phyloP scores from a whole-genome alignment of 2,113 vertebrate species.

The Sciurus niger region DNA sequence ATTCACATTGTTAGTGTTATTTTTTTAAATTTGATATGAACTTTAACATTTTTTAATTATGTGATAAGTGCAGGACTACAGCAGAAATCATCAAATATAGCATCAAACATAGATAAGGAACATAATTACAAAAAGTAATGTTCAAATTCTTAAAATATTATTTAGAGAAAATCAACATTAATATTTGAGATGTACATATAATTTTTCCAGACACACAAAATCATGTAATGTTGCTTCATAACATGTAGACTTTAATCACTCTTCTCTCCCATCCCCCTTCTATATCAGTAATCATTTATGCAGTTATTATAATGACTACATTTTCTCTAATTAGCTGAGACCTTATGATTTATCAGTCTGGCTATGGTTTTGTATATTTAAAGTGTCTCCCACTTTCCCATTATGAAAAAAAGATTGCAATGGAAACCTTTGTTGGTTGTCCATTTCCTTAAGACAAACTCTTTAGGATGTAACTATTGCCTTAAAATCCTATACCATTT shows the following conservation, averaged over 20 bases:
- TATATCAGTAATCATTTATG: background rate
- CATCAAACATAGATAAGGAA: background rate
- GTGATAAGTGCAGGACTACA: background rate
- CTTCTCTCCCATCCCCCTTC: background rate
- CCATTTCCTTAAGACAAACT: background rate
- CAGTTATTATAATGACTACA: background rate
- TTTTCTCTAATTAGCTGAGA: background rate
- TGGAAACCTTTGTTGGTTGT: background rate
- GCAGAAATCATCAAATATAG: background rate
- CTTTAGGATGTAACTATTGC: background rate
- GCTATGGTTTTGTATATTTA: background rate
- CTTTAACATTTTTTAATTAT: background rate
- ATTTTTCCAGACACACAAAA: background rate
- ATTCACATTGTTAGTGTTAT: background rate
- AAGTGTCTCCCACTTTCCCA: background rate
- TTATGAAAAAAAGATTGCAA: background rate
- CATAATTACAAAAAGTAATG: background rate
- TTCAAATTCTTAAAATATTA: background rate
- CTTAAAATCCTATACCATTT: background rate
- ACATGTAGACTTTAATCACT: background rate
- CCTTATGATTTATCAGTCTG: background rate
- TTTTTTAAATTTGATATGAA: constrained; percentile 17
- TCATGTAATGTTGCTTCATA: background rate
- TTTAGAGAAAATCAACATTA: background rate
- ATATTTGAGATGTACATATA: background rate